A percentile compares a stretch with the other conserved stretches of the same genome.
phyloP scores from a whole-genome alignment of 2,888 invertebrate species.

The Scrobipalpa costella region DNA sequence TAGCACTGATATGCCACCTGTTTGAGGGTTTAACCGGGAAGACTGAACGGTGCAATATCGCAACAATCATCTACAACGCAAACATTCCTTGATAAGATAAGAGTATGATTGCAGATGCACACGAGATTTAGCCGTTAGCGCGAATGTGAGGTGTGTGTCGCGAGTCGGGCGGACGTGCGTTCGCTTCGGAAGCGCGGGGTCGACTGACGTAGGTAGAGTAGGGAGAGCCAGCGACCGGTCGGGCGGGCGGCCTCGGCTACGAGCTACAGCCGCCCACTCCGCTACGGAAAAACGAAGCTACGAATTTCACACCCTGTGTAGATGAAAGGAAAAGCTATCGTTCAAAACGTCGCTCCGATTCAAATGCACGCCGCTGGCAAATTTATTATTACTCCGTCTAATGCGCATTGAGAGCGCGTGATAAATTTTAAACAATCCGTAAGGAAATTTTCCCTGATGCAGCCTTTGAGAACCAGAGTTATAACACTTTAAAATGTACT shows the following conservation, averaged over 20 bases:
- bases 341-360: constrained; percentile 24
- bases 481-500: background rate
- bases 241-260: constrained; percentile 56
- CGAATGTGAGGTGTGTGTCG: constrained; percentile 37
- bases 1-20: constrained; percentile 67
- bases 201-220: constrained; percentile 66
- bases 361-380: constrained; percentile 21
- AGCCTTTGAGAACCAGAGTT: background rate
- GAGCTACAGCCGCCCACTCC: constrained; percentile 65
- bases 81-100: constrained; percentile 22
- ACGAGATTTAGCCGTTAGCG: constrained; percentile 39
- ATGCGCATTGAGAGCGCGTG: background rate
- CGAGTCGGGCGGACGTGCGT: constrained; percentile 42
- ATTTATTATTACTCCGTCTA: constrained; percentile 7
- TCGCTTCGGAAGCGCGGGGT: constrained; percentile 50
- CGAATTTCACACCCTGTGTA: constrained; percentile 46
- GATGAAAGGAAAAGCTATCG: constrained; percentile 29
- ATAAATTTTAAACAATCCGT: background rate
- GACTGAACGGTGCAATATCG: background rate
- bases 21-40: constrained; percentile 42
- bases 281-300: constrained; percentile 68
- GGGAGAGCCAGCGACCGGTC: constrained; percentile 41
- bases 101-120: constrained; percentile 23
- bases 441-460: background rate
- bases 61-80: background rate